Evolutionary conservation across 2,797 vertebrate species (phyloP).

Genomic region (Crenichthys baileyi): DNA sequence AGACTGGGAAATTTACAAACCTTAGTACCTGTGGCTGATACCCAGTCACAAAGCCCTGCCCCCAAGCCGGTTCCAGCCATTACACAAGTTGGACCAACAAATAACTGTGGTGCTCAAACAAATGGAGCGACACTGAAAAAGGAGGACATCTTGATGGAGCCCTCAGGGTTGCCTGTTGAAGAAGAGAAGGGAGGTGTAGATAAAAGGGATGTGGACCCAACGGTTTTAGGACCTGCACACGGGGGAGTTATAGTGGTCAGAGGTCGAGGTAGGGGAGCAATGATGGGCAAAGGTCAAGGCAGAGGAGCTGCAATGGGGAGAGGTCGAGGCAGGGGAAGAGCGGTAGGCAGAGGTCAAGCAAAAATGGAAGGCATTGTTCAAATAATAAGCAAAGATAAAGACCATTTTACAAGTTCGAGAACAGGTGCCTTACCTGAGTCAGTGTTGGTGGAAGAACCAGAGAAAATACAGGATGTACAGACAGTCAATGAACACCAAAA

Average conservation of each 20-base stretch:
- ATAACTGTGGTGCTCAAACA: conserved; percentile 34
- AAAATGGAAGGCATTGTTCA: conserved; percentile 30
- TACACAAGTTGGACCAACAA: conserved; percentile 40
- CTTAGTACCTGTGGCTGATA: conserved; percentile 5
- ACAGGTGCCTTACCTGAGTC: conserved; percentile 19
- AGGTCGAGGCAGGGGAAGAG: conserved; percentile 17
- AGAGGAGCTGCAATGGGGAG: conserved; percentile 4
- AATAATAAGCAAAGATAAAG: conserved; percentile 24
- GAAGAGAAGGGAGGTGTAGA: conserved; percentile 11
- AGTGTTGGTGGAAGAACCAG: conserved; percentile 35
- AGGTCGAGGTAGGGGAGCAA: conserved; percentile 19
- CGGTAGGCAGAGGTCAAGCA: not conserved
- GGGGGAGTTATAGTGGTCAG: conserved; percentile 2
- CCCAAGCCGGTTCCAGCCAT: conserved; percentile 14
- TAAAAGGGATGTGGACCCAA: conserved; percentile 17
- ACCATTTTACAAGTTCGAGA: conserved; percentile 23
- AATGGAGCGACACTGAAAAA: conserved; percentile 21
- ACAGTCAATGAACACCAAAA: conserved; percentile 20
- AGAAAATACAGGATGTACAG: conserved; percentile 34
- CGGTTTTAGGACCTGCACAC: conserved; percentile 11
- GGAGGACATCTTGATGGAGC: conserved; percentile 15
- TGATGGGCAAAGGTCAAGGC: not conserved
- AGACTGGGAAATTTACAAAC: conserved; percentile 11
- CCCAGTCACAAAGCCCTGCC: conserved; percentile 7
- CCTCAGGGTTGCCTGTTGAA: not conserved